phyloP scores from a whole-genome alignment of 1,140 invertebrate genomes.

The Bombus impatiens region DNA sequence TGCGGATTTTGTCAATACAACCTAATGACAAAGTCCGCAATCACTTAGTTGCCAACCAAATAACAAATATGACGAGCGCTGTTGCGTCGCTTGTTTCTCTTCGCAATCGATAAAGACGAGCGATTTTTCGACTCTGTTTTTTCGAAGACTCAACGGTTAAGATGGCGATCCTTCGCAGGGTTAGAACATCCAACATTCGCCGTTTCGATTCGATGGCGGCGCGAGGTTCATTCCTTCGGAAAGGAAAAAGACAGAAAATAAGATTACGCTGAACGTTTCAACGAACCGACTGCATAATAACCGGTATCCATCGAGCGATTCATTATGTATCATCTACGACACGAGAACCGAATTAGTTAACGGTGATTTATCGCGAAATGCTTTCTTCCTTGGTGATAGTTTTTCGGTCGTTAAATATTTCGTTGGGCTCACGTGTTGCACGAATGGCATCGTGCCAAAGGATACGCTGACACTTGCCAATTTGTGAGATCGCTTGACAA shows the following conservation, averaged over 20 bases:
- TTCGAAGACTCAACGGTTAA: no score
- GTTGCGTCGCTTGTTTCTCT: no score
- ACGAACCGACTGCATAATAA: background rate
- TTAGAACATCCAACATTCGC: no score
- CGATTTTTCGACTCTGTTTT: no score
- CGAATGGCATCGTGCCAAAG: constrained; percentile 46
- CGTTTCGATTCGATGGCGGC: background rate
- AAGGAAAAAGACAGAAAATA: background rate
- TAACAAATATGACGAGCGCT: no score
- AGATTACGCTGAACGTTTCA: background rate
- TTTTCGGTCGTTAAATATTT: background rate
- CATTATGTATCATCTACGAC: background rate
- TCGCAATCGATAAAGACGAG: no score
- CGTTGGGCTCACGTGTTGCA: constrained; percentile 47
- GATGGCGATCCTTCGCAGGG: no score
- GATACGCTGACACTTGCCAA: constrained; percentile 29
- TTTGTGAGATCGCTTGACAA: constrained; percentile 32
- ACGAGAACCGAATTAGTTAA: constrained; percentile 8
- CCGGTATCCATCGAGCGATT: background rate
- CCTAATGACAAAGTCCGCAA: no score
- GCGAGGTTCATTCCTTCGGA: background rate
- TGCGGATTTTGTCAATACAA: no score
- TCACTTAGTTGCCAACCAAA: no score
- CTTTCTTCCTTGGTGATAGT: constrained; percentile 9
- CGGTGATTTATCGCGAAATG: constrained; percentile 3